Evolutionary conservation across 2,797 vertebrate species (phyloP).

Genomic region (Eulemur coronatus): DNA sequence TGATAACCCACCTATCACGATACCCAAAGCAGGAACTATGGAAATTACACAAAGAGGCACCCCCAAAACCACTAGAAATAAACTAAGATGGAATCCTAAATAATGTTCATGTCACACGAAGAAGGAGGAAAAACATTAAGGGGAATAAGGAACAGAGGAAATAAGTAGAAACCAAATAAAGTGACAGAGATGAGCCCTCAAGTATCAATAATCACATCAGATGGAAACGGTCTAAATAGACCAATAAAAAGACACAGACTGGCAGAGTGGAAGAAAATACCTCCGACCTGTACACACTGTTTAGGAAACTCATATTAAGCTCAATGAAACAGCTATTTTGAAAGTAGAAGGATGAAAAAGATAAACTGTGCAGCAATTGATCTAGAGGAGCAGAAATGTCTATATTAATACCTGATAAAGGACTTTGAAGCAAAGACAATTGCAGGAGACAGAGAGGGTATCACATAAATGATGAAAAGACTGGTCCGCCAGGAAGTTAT

Average conservation of each 20-base stretch:
- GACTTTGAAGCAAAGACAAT: neutral
- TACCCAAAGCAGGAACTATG: neutral
- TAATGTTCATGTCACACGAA: neutral
- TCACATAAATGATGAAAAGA: neutral
- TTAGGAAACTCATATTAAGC: neutral
- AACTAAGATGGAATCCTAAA: neutral
- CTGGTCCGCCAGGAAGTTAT: accelerated
- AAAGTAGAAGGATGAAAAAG: neutral
- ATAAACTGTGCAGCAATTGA: neutral
- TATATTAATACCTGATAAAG: neutral
- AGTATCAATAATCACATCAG: neutral
- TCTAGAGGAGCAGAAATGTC: neutral
- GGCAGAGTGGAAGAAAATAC: neutral
- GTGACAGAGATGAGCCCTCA: neutral
- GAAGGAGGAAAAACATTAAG: neutral
- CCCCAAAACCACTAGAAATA: neutral
- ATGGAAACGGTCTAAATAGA: neutral
- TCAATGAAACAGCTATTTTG: neutral
- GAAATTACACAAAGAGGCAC: neutral
- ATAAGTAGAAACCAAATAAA: neutral
- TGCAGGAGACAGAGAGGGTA: neutral
- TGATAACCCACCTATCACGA: accelerated
- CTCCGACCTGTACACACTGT: neutral
- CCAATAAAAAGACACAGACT: neutral
- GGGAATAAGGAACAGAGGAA: neutral